Evolutionary conservation across 1,140 invertebrate genomes (phyloP).

Genomic region (Bombus ignitus): DNA sequence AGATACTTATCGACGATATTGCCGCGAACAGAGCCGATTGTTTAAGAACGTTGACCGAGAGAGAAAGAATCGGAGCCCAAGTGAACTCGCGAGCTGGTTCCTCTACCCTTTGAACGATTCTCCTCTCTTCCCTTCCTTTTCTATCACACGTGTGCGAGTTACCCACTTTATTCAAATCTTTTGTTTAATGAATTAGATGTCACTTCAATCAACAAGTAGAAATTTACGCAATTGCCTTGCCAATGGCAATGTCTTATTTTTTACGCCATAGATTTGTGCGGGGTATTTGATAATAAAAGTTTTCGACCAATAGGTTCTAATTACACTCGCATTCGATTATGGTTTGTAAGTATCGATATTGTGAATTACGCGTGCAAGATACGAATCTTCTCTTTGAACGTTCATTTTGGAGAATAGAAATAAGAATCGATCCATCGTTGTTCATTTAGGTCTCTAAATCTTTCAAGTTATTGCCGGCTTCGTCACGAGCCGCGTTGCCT

Average conservation of each 20-base stretch:
- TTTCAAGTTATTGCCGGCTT: neutral
- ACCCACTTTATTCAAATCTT: neutral
- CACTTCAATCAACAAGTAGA: neutral
- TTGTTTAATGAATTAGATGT: neutral
- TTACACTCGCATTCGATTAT: neutral
- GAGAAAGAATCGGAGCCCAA: constrained; percentile 6
- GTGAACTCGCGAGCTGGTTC: neutral
- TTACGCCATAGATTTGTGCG: too few species aligned
- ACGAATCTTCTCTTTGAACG: too few species aligned
- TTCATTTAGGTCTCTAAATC: neutral
- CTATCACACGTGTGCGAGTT: neutral
- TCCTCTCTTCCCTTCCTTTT: too few species aligned
- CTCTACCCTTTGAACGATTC: neutral
- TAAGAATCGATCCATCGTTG: neutral
- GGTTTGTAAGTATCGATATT: too few species aligned
- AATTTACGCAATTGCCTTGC: too few species aligned
- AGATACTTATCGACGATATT: constrained; percentile 81
- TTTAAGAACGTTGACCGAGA: constrained; percentile 50
- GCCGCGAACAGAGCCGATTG: constrained; percentile 68
- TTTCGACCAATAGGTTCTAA: too few species aligned
- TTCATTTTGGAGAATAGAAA: neutral
- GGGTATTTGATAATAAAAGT: too few species aligned
- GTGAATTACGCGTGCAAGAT: too few species aligned
- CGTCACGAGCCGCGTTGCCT: neutral
- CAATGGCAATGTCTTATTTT: too few species aligned